phyloP scores from a whole-genome alignment of 2,888 invertebrate species.

The Hyposoter dolosus region DNA sequence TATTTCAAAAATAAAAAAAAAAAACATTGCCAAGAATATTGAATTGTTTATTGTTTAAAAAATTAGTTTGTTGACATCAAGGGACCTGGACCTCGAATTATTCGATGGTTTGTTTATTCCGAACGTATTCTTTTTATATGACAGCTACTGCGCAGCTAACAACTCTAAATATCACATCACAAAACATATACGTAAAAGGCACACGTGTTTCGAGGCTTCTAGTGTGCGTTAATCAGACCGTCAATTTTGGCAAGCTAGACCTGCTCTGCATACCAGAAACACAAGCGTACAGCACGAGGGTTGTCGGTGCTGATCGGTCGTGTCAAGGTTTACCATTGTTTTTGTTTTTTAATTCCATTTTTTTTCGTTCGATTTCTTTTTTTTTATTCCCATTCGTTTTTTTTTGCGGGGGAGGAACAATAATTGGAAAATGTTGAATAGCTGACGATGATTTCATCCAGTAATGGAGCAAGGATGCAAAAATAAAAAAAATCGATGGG shows the following conservation, averaged over 20 bases:
- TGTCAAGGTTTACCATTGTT: slow-evolving; percentile 65
- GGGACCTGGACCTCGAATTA: not conserved
- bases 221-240: slow-evolving; percentile 55
- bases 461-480: not conserved
- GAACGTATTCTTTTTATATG: slow-evolving; percentile 32
- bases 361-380: slow-evolving; percentile 22
- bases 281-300: slow-evolving; percentile 43
- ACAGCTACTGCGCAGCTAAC: slow-evolving; percentile 48
- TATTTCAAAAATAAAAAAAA: no score
- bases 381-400: slow-evolving; percentile 4
- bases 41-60: not conserved
- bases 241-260: slow-evolving; percentile 62
- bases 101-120: slow-evolving; percentile 8
- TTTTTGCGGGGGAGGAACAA: not conserved
- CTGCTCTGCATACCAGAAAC: slow-evolving; percentile 65
- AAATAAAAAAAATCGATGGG: not conserved
- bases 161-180: slow-evolving; percentile 30
- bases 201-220: slow-evolving; percentile 45
- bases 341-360: slow-evolving; percentile 37
- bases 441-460: not conserved
- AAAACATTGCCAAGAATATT: no score
- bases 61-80: not conserved
- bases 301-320: slow-evolving; percentile 53
- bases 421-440: slow-evolving; percentile 10
- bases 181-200: not conserved